Evolutionary conservation across 1,140 invertebrate genomes (phyloP).

Genomic region (Diabrotica virgifera): DNA sequence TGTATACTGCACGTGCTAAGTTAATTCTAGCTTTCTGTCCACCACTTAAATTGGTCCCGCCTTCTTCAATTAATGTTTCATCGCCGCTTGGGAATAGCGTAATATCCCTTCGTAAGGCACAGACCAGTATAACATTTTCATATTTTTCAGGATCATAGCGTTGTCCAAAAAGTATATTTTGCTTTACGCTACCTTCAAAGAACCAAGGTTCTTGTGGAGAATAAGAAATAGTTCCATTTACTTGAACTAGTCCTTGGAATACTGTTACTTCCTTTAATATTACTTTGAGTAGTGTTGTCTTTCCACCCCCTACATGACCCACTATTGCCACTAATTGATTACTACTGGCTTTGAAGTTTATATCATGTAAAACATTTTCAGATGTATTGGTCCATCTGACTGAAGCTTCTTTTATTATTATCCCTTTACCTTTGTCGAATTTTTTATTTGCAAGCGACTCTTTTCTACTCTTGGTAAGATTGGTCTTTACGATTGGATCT

Average conservation of each 20-base stretch:
- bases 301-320: constrained; percentile 78
- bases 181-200: constrained; percentile 68
- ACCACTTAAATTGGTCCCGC: constrained; percentile 82
- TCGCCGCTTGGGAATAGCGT: constrained; percentile 71
- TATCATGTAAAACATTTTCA: constrained; percentile 58
- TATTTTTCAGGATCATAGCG: constrained; percentile 69
- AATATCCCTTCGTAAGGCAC: constrained; percentile 74
- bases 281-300: constrained; percentile 76
- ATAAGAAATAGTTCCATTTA: constrained; percentile 78
- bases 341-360: constrained; percentile 60
- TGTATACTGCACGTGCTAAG: constrained; percentile 78
- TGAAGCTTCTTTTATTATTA: constrained; percentile 51
- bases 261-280: constrained; percentile 77
- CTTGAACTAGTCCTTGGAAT: constrained; percentile 51
- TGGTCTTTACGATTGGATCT: neutral
- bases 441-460: neutral
- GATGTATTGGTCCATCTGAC: constrained; percentile 59
- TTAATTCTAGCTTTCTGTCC: constrained; percentile 89
- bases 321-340: constrained; percentile 71
- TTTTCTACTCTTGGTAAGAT: neutral
- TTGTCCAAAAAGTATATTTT: constrained; percentile 88
- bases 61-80: constrained; percentile 79
- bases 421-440: neutral
- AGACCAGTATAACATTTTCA: constrained; percentile 68
- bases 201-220: constrained; percentile 90